Evolutionary conservation across 2,797 vertebrate species (phyloP), one percentile per base, ranked within the genome.

Genomic region (Coregonus ussuriensis): DNA sequence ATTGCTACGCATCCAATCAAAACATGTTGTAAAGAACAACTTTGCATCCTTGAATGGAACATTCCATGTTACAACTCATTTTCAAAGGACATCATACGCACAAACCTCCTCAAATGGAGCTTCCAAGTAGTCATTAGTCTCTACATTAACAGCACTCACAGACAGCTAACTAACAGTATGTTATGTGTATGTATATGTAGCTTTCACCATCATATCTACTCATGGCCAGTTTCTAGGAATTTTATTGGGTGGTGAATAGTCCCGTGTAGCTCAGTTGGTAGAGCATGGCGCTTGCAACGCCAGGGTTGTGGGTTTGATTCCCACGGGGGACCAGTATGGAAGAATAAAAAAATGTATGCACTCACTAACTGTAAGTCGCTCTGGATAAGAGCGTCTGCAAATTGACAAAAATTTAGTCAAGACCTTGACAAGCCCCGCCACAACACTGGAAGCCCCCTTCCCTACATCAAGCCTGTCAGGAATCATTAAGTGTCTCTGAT

Each of bases 21-120:
- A 31, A 29, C 25, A 6, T 2, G 13, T 65, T 11, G 4, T 21
- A 33, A 74, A 80, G 80, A 81, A 33, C n/a, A 3, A 72, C 21
- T 71, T 29, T 74, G 47, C 76, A 65, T 16, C 0, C 11, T 74
- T 85, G 56, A 88, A 82, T 80, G 56, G 70, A 84, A 89, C 91
- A 93, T 93, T 94, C 89, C 92, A 82, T 74, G 79, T 90, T 92
- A 91, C 85, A 81, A 83, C 84, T 90, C 63, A 62, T 74, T 66
- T 70, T 71, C 59, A 63, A 62, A 59, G 16, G 47, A 74, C 72
- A 81, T 77, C 9, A 84, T 79, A 86, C 82, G 89, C 91, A 93
- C 91, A 93, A 88, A 51, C 77, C 76, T 84, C 77, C 70, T 78
- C 62, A 41, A 66, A 76, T 13, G 53, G 79, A 69, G 75, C 80